phyloP scores from a whole-genome alignment of 2,797 vertebrate genomes.

The Hybognathus amarus region DNA sequence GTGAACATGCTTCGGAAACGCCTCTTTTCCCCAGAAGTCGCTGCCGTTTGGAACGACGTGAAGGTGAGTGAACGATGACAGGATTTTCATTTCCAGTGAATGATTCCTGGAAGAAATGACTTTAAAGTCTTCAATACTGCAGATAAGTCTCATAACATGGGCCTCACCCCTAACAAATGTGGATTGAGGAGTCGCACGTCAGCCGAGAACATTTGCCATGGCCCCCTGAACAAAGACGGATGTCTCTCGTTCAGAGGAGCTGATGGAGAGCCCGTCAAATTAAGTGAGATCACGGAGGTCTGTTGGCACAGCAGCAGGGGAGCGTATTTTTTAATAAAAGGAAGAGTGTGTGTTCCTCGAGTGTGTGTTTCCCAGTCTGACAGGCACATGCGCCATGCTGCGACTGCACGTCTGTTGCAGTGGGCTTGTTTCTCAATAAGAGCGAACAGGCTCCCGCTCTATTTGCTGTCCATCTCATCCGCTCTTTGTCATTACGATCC shows the following conservation, averaged over 20 bases:
- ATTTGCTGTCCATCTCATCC: slow-evolving; percentile 1
- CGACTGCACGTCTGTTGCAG: slow-evolving; percentile 57
- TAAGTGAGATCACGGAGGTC: slow-evolving; percentile 45
- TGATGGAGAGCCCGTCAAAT: slow-evolving; percentile 35
- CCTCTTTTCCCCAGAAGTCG: background rate
- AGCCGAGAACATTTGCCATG: slow-evolving; percentile 1
- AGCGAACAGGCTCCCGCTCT: slow-evolving; percentile 12
- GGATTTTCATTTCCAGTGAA: background rate
- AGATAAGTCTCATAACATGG: background rate
- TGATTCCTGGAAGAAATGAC: background rate
- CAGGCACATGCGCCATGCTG: slow-evolving; percentile 58
- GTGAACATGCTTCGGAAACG: background rate
- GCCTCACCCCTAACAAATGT: background rate
- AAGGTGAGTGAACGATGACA: background rate
- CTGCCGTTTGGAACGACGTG: background rate
- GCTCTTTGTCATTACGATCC: background rate
- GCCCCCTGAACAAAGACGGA: slow-evolving; percentile 17
- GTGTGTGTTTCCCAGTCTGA: slow-evolving; percentile 54
- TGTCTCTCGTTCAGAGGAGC: slow-evolving; percentile 24
- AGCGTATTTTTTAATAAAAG: slow-evolving; percentile 44
- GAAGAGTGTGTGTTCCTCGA: slow-evolving; percentile 27
- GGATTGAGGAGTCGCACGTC: background rate
- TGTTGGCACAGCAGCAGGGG: slow-evolving; percentile 49
- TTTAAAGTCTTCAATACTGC: slow-evolving; percentile 11
- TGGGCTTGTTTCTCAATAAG: slow-evolving; percentile 62